Conservation (phyloP, 2,888 invertebrate genomes). For the Caenorhabditis sp. region DNA sequence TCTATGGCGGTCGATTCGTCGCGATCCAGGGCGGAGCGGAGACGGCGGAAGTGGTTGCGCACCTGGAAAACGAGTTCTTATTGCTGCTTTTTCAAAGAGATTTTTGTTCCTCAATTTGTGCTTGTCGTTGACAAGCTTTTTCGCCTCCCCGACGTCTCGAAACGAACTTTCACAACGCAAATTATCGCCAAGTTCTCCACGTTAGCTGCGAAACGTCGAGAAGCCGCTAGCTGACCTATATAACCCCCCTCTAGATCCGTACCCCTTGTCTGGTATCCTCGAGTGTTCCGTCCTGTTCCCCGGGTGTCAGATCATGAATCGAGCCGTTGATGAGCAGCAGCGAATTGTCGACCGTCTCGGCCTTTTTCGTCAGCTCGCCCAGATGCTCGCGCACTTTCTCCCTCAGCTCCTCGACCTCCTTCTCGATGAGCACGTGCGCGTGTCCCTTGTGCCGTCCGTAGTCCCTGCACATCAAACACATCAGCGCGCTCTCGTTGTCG, state of each 20-base stretch:
- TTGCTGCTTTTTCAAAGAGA: no score
- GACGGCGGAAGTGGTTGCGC: constrained; percentile 48
- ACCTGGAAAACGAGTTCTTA: constrained; percentile 5
- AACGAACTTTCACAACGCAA: no score
- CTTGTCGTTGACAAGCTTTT: no score
- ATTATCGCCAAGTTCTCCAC: no score
- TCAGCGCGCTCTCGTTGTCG: constrained; percentile 81
- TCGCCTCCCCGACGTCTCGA: no score
- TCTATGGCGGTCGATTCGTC: constrained; percentile 34
- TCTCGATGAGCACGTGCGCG: constrained; percentile 82
- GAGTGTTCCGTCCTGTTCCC: constrained; percentile 25
- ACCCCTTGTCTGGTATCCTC: constrained; percentile 47
- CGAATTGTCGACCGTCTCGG: constrained; percentile 17
- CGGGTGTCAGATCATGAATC: constrained; percentile 42
- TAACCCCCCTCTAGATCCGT: neutral
- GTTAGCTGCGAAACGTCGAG: no score
- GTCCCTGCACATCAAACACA: constrained; percentile 83
- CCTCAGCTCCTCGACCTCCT: constrained; percentile 83
- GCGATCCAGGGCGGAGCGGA: constrained; percentile 20
- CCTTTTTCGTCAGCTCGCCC: constrained; percentile 80
- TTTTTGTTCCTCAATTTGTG: no score
- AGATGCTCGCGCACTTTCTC: constrained; percentile 81
- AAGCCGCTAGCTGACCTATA: no score
- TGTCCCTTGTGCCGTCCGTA: constrained; percentile 82
- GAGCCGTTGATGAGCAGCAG: constrained; percentile 18